Conservation (phyloP, 2,797 vertebrate genomes). For the Typhlichthys subterraneus region DNA sequence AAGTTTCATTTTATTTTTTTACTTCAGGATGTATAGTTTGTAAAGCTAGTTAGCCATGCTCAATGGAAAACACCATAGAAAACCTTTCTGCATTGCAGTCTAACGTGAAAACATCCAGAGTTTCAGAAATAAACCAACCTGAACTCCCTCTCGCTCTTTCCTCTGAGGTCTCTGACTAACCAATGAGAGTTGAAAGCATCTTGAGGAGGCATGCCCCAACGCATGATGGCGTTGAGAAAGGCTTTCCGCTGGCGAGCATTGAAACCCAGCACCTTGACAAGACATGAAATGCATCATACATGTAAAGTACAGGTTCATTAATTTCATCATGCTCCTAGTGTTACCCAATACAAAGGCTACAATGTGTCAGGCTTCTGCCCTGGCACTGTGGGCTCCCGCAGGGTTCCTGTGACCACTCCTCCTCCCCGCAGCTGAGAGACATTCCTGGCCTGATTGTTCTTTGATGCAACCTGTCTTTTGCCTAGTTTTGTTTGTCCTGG, state of each 20-base stretch:
- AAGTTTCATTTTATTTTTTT: too few relatives aligned
- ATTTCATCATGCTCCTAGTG: too few relatives aligned
- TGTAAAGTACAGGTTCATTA: neutral
- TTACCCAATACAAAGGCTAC: too few relatives aligned
- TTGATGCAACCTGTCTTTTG: too few relatives aligned
- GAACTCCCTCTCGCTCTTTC: slow-evolving; percentile 98
- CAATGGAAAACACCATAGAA: neutral
- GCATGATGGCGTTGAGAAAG: slow-evolving; percentile 98
- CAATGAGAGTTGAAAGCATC: slow-evolving; percentile 99
- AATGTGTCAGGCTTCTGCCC: too few relatives aligned
- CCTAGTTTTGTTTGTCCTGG: too few relatives aligned
- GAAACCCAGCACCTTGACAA: slow-evolving; percentile 92
- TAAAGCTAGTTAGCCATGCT: slow-evolving; percentile 1
- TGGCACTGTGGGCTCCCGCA: too few relatives aligned
- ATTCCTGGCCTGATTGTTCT: too few relatives aligned
- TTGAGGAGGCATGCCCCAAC: slow-evolving; percentile 99
- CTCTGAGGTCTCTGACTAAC: slow-evolving; percentile 94
- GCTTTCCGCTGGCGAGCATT: slow-evolving; percentile 97
- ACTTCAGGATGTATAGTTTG: neutral
- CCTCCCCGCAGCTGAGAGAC: too few relatives aligned
- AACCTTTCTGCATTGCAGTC: neutral
- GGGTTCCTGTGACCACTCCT: too few relatives aligned
- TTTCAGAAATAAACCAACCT: slow-evolving; percentile 71
- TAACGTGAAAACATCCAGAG: neutral
- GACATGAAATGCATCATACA: slow-evolving; percentile 5